Conservation (phyloP, 2,888 invertebrate genomes). For the Xylota sylvarum region DNA sequence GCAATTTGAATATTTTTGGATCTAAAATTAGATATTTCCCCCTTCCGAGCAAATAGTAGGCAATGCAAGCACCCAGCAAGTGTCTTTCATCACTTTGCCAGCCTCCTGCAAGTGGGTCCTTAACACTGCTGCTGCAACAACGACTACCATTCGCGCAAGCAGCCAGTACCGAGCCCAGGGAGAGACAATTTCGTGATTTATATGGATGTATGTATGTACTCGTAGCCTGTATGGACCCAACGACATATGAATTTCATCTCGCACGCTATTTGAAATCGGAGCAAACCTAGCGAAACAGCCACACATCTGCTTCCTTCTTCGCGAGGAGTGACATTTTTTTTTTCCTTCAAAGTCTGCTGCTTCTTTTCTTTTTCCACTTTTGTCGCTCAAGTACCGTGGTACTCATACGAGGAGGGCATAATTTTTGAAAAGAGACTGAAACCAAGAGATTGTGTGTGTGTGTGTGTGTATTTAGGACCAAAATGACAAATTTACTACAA, state of each 20-base stretch:
- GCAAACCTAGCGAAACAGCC: slow-evolving; percentile 63
- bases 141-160: slow-evolving; percentile 3
- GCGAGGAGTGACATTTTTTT: slow-evolving; percentile 71
- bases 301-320: slow-evolving; percentile 74
- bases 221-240: slow-evolving; percentile 13
- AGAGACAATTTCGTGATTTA: slow-evolving; percentile 71
- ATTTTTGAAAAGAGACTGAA: slow-evolving; percentile 35
- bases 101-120: slow-evolving; percentile 75
- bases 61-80: slow-evolving; percentile 60
- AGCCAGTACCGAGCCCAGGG: slow-evolving; percentile 35
- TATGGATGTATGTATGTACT: slow-evolving; percentile 2
- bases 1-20: slow-evolving; percentile 59
- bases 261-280: slow-evolving; percentile 68
- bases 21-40: slow-evolving; percentile 66
- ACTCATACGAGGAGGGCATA: slow-evolving; percentile 50
- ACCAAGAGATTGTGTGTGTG: neutral
- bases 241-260: slow-evolving; percentile 73
- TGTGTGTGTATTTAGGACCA: slow-evolving; percentile 41
- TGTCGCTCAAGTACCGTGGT: slow-evolving; percentile 47
- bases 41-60: slow-evolving; percentile 47
- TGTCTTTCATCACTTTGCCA: slow-evolving; percentile 73
- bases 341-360: neutral
- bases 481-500: slow-evolving; percentile 76
- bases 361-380: slow-evolving; percentile 18
- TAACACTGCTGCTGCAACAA: slow-evolving; percentile 40